Evolutionary conservation across 2,113 vertebrate genomes (phyloP), one percentile per base, ranked within the genome.

Genomic region (Saimiri boliviensis): DNA sequence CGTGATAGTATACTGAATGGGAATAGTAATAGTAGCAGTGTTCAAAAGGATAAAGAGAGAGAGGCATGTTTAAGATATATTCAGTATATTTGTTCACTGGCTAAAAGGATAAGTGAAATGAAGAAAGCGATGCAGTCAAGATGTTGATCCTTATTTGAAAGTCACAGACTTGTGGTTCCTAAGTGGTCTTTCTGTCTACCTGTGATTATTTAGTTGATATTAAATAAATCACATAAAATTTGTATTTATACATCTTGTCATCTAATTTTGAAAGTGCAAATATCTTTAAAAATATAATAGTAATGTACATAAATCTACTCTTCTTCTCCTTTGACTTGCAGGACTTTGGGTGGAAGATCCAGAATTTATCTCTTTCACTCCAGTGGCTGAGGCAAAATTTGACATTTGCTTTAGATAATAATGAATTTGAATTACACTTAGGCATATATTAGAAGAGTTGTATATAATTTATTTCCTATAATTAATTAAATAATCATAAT

Each of bases 401-500:
- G 70, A 70, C 37, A 68, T 79, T 89, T 56, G 58, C 32, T 82
- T 82, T 89, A 58, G n/a, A 71, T 87, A 74, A 73, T 79, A 70
- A 4, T 86, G 30, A 42, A 16, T 86, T 66, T 81, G 70, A 84
- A n/a, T 92, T 86, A 79, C n/a, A 56, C 27, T 79, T 70, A 77
- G 14, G n/a, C 35, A 89, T 52, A 30, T 40, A 83, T 79, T 86
- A 77, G 27, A 87, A 89, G 71, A 49, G 7, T 84, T 40, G 3
- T 89, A 47, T 74, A 37, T 95, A 25, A 91, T 81, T 95, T 93
- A 77, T 85, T 91, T 30, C 27, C 30, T 63, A 63, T 14, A 63
- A 30, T 27, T 60, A 60, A 63, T 63, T 63, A 30, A 13, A 63
- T 32, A 63, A 63, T 60, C 27, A 60, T 60, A 12, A 42, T 42